phyloP scores from a whole-genome alignment of 2,888 invertebrate species.

The Leptarthrus brevirostris region DNA sequence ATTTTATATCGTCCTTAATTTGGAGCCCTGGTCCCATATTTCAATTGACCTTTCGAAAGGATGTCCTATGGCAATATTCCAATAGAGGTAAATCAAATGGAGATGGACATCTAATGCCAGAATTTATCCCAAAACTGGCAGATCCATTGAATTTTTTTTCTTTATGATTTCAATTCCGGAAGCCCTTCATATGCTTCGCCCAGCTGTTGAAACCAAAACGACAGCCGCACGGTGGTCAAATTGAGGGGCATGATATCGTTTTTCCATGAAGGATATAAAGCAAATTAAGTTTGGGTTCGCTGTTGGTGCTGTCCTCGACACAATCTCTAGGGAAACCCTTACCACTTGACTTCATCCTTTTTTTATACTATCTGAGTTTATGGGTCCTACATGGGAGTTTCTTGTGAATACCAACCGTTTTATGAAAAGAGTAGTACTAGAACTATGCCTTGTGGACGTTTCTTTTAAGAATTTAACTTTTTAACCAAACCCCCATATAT shows the following conservation, averaged over 20 bases:
- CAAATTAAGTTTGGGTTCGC: slow-evolving; percentile 37
- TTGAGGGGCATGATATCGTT: slow-evolving; percentile 4
- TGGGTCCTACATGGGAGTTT: neutral
- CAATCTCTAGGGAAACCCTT: neutral
- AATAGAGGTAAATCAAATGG: slow-evolving; percentile 26
- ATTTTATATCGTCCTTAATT: slow-evolving; percentile 2
- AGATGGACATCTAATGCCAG: slow-evolving; percentile 28
- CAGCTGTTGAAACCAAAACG: slow-evolving; percentile 31
- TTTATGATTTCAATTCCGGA: slow-evolving; percentile 30
- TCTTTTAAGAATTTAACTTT: neutral
- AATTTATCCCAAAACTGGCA: slow-evolving; percentile 18
- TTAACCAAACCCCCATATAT: neutral
- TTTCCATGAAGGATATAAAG: neutral
- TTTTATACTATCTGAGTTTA: neutral
- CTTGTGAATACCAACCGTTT: neutral
- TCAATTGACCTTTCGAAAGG: slow-evolving; percentile 20
- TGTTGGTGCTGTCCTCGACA: slow-evolving; percentile 19
- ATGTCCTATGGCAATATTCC: slow-evolving; percentile 8
- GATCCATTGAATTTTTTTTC: slow-evolving; percentile 22
- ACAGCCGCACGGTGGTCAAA: slow-evolving; percentile 5
- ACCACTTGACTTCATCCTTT: neutral
- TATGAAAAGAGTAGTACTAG: neutral
- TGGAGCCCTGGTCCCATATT: neutral
- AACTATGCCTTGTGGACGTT: neutral
- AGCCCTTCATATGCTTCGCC: slow-evolving; percentile 24